Conservation (phyloP, 30 jellyfish, hydroid and myxozoan genomes). For the Sanderia malayensis region DNA sequence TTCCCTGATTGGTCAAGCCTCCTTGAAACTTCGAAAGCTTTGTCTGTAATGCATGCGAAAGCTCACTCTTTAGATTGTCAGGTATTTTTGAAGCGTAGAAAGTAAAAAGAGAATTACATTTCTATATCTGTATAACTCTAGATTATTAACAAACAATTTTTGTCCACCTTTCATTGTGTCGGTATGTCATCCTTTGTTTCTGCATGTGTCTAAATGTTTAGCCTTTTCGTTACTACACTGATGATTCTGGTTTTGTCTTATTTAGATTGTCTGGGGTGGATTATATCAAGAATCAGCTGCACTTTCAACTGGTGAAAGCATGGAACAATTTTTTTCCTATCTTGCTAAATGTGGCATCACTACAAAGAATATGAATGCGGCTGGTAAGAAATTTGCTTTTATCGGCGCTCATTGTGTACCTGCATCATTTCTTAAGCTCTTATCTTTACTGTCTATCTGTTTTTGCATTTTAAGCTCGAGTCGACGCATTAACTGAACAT, state of each 20-base stretch:
- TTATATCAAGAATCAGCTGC: slow-evolving; percentile 45
- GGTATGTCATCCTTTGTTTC: background rate
- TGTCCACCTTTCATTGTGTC: background rate
- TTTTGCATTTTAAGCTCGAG: slow-evolving; percentile 17
- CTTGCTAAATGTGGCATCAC: slow-evolving; percentile 55
- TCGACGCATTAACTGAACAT: slow-evolving; percentile 43
- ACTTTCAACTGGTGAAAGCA: slow-evolving; percentile 53
- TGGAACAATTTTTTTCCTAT: slow-evolving; percentile 55
- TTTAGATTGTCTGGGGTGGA: slow-evolving; percentile 57
- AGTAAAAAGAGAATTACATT: slow-evolving; percentile 1
- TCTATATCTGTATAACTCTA: background rate
- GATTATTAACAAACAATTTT: background rate
- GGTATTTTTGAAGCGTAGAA: slow-evolving; percentile 9
- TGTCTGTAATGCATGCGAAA: slow-evolving; percentile 49
- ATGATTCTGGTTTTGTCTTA: background rate
- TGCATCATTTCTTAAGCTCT: background rate
- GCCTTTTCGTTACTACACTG: background rate
- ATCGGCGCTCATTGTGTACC: background rate
- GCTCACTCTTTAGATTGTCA: slow-evolving; percentile 51
- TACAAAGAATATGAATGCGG: slow-evolving; percentile 22
- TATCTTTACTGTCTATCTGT: background rate
- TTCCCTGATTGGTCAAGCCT: slow-evolving; percentile 28
- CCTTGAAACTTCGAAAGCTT: slow-evolving; percentile 30
- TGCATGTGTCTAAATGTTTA: background rate
- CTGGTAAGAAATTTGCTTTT: background rate